Base-by-base conservation (phyloP, 2,888 invertebrate genomes). In the Macaria liturata region DNA sequence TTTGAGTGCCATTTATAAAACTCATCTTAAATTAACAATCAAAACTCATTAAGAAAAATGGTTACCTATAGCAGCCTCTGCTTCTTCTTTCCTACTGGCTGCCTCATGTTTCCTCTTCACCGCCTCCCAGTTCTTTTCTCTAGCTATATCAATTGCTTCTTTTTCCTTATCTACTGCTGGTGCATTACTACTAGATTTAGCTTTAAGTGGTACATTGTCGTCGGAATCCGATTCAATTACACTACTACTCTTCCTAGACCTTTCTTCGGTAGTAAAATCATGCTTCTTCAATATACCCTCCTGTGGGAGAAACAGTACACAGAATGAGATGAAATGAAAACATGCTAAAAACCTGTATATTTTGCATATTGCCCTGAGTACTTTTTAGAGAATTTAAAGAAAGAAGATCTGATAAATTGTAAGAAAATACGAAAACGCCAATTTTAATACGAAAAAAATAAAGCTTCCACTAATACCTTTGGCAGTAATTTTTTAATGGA, bases 81-180 rank as follows among this genome's bases (percentile, higher is more conserved):
- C 80, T 73, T 92, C 90, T 66, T 90, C 92, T 62, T 84, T 88
- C 75, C 86, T 92, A 68, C 88, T 92, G 31, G 92, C 92, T 82
- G 91, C 92, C 72, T 92, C 92, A 70, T 92, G 92, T 83, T 92
- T 92, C 67, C 92, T 83, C 66, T 92, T 92, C 0, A 92, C 92
- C 9, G 92, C 92, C 76, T 92, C 92, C 92, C 92, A 92, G 76
- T 92, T 92, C 70, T 91, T 90, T 75, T 92, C 92, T 71, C 92
- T 85, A 72, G 92, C 92, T 78, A 91, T 86, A 68, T 92, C 92
- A 75, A 92, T 92, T 57, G 92, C 92, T 78, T 87, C 89, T 70
- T 88, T 87, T 66, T 92, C 90, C 71, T 91, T 92, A 75, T 92
- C 92, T 69, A 89, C 81, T 61, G 81, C 66, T 50, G 81, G 83